Percentiles rank a stretch among this genome's conserved stretches.
Evolutionary conservation across 2,888 invertebrate genomes (phyloP).

Genomic region (Zootermopsis nevadensis): DNA sequence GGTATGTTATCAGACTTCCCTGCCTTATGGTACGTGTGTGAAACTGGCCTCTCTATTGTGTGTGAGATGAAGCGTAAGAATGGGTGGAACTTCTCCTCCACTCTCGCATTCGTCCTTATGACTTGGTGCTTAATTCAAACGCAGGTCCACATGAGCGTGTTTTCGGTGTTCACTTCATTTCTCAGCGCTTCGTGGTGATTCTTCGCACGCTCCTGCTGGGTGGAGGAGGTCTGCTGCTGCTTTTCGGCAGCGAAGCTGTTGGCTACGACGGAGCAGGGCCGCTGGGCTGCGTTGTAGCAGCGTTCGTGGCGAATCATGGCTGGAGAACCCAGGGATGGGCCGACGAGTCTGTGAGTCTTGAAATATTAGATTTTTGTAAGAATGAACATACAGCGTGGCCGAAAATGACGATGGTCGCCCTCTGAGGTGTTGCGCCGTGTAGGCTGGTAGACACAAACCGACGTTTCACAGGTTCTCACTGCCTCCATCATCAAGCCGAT

Average conservation of each 20-base stretch:
- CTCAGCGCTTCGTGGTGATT: conserved; percentile 45
- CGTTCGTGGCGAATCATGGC: conserved; percentile 58
- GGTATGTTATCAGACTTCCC: too few species aligned
- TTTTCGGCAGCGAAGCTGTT: conserved; percentile 62
- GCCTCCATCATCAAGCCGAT: too few species aligned
- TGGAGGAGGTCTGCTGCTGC: conserved; percentile 61
- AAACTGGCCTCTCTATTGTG: too few species aligned
- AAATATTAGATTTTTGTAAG: background rate
- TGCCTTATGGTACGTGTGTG: too few species aligned
- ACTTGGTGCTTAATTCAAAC: background rate
- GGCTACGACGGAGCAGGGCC: conserved; percentile 69
- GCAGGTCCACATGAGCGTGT: background rate
- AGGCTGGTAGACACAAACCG: too few species aligned
- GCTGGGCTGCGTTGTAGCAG: conserved; percentile 57
- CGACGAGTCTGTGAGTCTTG: conserved; percentile 32
- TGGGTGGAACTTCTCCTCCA: too few species aligned
- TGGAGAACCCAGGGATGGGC: conserved; percentile 55
- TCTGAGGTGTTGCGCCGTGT: too few species aligned
- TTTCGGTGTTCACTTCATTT: background rate
- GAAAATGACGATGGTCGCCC: too few species aligned
- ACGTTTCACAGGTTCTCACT: too few species aligned
- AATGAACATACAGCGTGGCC: too few species aligned
- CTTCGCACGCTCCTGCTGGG: conserved; percentile 60
- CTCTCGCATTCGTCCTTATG: too few species aligned
- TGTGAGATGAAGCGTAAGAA: too few species aligned